phyloP scores from a whole-genome alignment of 2,113 vertebrate genomes.

The Salvelinus namaycush region DNA sequence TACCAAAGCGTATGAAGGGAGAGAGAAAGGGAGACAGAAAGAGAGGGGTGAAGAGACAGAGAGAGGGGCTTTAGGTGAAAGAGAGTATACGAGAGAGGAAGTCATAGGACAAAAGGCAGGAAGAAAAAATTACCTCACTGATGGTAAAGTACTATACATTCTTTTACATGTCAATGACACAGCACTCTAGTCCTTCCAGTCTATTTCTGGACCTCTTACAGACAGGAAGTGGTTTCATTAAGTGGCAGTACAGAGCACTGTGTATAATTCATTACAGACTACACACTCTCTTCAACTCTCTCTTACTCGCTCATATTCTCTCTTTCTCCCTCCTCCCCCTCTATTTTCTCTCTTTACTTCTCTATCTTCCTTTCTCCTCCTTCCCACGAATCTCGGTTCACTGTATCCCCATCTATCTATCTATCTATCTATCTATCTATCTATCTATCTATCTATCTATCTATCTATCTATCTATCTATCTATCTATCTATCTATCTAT shows the following conservation, averaged over 20 bases:
- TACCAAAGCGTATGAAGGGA: not conserved
- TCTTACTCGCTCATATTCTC: not conserved
- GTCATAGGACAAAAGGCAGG: not conserved
- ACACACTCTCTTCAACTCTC: not conserved
- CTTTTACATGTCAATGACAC: conserved; percentile 40
- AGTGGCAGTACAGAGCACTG: not conserved
- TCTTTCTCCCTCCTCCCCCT: not conserved
- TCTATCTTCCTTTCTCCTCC: not conserved
- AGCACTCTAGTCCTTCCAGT: conserved; percentile 34
- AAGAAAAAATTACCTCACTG: conserved; percentile 26
- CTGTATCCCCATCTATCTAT: not conserved
- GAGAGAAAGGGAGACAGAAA: not conserved
- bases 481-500: not conserved
- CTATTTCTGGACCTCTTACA: conserved; percentile 48
- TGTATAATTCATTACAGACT: not conserved
- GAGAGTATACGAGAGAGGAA: conserved; percentile 16
- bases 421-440: not conserved
- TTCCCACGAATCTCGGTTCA: not conserved
- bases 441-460: not conserved
- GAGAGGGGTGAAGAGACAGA: not conserved
- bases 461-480: not conserved
- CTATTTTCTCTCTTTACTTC: not conserved
- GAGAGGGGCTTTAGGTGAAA: not conserved
- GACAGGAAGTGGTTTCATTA: not conserved
- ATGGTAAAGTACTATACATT: conserved; percentile 17